Evolutionary conservation across 2,113 vertebrate species (phyloP), one percentile per base, ranked within the genome.

Genomic region (Hucho hucho): DNA sequence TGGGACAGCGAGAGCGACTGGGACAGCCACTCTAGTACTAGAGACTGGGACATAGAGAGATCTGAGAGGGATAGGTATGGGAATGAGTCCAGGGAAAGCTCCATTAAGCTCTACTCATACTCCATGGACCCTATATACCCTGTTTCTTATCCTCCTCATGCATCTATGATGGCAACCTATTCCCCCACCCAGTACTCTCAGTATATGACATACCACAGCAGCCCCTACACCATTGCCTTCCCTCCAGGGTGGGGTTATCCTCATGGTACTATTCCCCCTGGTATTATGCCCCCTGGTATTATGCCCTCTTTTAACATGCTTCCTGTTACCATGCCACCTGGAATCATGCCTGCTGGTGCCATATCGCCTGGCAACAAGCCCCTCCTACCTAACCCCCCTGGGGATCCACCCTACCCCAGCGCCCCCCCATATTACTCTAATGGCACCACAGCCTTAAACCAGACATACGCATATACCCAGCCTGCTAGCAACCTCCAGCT

Each of bases 181-280:
- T 64, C 1, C 37, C 65, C 49, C 3, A 20, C 72, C n/a, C 75
- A 81, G 20, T 65, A 74, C 64, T 73, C 71, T 0, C 43, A 75
- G 70, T 72, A 76, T 9, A 2, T 26, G 47, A 3, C 12, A 49
- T 16, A 12, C 11, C 47, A 16, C 24, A 64, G 7, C 3, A 26
- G 22, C 22, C 63, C n/a, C 25, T 26, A 64, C 22, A n/a, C 58
- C 58, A 59, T n/a, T 26, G 63, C 63, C 63, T 13, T 12, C 63
- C 63, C 63, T 22, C 25, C 63, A 13, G 25, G 3, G 22, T 64
- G 63, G 63, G 11, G 11, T 7, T 64, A n/a, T 64, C 20, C 58
- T 16, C n/a, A 6, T 37, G 25, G n/a, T 63, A 63, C 59, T 11
- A n/a, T 4, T 12, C 1, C 26, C 49, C 75, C 3, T 0, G 0